Evolutionary conservation across 2,797 vertebrate species (phyloP).

Genomic region (Melopsittacus undulatus): DNA sequence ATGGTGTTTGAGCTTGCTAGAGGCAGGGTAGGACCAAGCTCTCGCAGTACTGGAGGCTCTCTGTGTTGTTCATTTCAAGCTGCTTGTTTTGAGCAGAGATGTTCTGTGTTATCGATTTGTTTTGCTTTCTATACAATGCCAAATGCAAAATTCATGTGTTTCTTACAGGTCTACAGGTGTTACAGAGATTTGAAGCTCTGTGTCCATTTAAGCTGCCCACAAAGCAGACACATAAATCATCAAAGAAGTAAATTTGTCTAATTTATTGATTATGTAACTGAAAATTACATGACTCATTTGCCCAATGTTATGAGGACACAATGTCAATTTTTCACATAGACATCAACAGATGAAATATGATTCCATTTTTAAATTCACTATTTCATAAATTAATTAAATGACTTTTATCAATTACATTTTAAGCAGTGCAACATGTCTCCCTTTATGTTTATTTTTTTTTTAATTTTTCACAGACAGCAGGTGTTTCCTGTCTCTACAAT

Average conservation of each 20-base stretch:
- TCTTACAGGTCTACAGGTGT: conserved; percentile 3
- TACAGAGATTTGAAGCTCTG: conserved; percentile 38
- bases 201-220: conserved; percentile 61
- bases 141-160: conserved; percentile 19
- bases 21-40: neutral
- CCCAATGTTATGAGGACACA: conserved; percentile 85
- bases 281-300: conserved; percentile 96
- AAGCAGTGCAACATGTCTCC: conserved; percentile 34
- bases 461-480: neutral
- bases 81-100: neutral
- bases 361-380: conserved; percentile 71
- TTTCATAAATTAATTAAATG: conserved; percentile 72
- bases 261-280: conserved; percentile 92
- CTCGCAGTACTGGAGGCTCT: neutral
- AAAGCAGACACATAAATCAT: conserved; percentile 88
- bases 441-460: neutral
- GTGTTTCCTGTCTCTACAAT: neutral
- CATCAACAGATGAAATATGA: conserved; percentile 76
- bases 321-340: conserved; percentile 82
- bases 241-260: conserved; percentile 92
- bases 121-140: neutral
- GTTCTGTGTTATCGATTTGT: neutral
- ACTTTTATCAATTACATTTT: conserved; percentile 73
- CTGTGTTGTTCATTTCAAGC: neutral
- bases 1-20: neutral